Base-by-base conservation (phyloP, 1,140 invertebrate species). In the Diprion similis region DNA sequence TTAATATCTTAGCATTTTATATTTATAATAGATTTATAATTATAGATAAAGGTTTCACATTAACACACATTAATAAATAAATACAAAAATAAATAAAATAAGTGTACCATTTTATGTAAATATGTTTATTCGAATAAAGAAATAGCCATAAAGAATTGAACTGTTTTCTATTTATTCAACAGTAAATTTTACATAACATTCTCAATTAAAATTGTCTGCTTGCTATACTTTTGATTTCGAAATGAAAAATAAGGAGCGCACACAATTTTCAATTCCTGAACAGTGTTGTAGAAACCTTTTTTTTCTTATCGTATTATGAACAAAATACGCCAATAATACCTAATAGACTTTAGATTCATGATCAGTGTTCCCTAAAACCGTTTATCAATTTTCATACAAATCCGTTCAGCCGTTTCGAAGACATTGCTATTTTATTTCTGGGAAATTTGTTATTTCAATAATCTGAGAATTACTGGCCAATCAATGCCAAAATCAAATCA, bases 1-100 rank as follows among this genome's bases (percentile, higher is more conserved):
- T 59, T 59, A 59, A 59, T 59, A 59, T 59, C 51, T 59, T 59
- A 6, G 6, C 51, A n/a, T 59, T 59, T 59, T 59, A 59, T 59
- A 59, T 59, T 59, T 59, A 59, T 59, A 59, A 59, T 59, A 59
- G 51, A 59, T 59, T 59, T n/a, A 59, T 59, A 6, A 59, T 59
- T 59, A 59, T 59, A 6, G 51, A 59, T 59, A 6, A 59, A 59
- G 51, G 6, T 6, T 59, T 59, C 51, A 59, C 51, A 59, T 59
- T 6, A 59, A 59, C 11, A 59, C 51, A 59, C 51, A 59, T 59
- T 59, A 59, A 59, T 11, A 59, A 59, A 59, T 59, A 6, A 59
- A 6, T 59, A 24, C 1, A 4, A 24, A 59, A 59, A 59, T 1
- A 6, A 59, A 59, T 59, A 59, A 6, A 59, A 59, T 59, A 6